These are phyloP conservation scores for Urocolius indicus DNA, from an alignment of 2,113 vertebrate species.

Conservation along the genomic window DNA sequence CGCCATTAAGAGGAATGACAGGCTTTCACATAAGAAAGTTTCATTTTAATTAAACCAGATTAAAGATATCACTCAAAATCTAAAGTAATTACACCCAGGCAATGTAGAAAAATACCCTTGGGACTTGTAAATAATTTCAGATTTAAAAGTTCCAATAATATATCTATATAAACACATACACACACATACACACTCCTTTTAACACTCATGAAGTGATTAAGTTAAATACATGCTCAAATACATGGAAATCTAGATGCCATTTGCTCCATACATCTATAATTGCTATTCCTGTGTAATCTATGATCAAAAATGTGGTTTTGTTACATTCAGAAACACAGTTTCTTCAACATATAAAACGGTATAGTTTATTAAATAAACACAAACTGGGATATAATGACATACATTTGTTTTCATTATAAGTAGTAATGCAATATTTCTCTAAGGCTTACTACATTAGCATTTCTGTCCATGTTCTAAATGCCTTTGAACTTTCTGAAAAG, in stretches of 20 bases:
- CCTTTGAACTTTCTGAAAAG: conserved; percentile 85
- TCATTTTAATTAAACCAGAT: conserved; percentile 65
- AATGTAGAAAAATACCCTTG: conserved; percentile 47
- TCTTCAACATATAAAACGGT: conserved; percentile 61
- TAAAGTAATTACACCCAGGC: conserved; percentile 44
- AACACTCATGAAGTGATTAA: conserved; percentile 35
- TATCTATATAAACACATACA: accelerated
- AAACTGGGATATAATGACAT: conserved; percentile 80
- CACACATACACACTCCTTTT: not conserved
- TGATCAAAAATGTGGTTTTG: conserved; percentile 50
- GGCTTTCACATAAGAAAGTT: conserved; percentile 62
- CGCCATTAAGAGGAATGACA: conserved; percentile 45
- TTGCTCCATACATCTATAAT: conserved; percentile 3
- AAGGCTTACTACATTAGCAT: conserved; percentile 79
- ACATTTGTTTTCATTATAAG: conserved; percentile 84
- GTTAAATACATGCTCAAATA: conserved; percentile 12
- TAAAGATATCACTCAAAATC: conserved; percentile 63
- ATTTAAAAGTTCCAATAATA: conserved; percentile 53
- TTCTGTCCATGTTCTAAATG: conserved; percentile 73
- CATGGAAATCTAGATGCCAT: not conserved
- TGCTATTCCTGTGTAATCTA: conserved; percentile 18
- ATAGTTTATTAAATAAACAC: conserved; percentile 82
- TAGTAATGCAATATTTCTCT: conserved; percentile 77
- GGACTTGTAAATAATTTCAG: conserved; percentile 56
- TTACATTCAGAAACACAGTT: conserved; percentile 46